Evolutionary conservation across 2,113 vertebrate genomes (phyloP), one percentile per base, ranked within the genome.

Genomic region (Sula dactylatra): DNA sequence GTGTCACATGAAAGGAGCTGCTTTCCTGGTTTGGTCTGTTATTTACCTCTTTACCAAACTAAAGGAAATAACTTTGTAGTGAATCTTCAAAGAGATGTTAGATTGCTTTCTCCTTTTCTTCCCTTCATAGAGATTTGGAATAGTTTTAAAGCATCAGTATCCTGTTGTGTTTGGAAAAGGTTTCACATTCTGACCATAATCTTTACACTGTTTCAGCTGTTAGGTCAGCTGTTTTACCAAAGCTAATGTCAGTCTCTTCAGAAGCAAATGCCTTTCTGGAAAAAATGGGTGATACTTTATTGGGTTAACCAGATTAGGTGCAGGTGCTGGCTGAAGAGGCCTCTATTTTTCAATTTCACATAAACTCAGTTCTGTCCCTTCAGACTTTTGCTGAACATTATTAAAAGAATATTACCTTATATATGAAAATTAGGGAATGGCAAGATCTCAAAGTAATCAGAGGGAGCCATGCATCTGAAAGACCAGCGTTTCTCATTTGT

Each of bases 141-240:
- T 80, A 45, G 72, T 88, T 97, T 69, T 91, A 91, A 88, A 88
- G 64, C 83, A 74, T 88, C 76, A n/a, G 55, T 84, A 92, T 84
- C 49, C 65, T 66, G 47, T 73, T 70, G 42, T 55, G 52, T 36
- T 93, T 50, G 56, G 38, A 34, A 55, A 9, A 54, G 10, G 20
- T 73, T 86, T 93, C 70, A 70, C 62, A 14, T 69, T 81, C 62
- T 77, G 27, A 14, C 67, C 29, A 7, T 90, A 22, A 19, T 59
- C 85, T 88, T 76, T 24, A 18, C 47, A 62, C 47, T 86, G 82
- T 69, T 88, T 78, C 86, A 95, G 86, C 80, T 94, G 49, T 80
- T 65, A 54, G 79, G 73, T 47, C 90, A 81, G 73, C 55, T 47
- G 50, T 78, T 82, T 78, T 45, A 67, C 82, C 78, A 86, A 58